Percentiles rank a stretch among this genome's conserved stretches.
Evolutionary conservation across 2,888 invertebrate genomes (phyloP).

Genomic region (Caenorhabditis sulstoni): DNA sequence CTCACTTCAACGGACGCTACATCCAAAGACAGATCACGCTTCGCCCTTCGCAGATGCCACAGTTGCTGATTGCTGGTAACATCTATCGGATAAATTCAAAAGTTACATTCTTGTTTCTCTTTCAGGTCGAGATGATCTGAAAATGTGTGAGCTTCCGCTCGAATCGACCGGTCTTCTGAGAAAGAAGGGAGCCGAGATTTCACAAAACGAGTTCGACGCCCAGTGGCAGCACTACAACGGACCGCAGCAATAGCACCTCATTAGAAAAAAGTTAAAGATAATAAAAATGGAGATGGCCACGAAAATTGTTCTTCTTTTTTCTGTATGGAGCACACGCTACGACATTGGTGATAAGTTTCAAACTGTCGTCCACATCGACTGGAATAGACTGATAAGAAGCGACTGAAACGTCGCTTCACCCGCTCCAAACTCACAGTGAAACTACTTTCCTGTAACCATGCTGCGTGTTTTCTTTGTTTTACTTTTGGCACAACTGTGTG

Average conservation of each 20-base stretch:
- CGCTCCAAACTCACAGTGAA: neutral
- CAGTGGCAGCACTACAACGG: slow-evolving; percentile 90
- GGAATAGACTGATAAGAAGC: slow-evolving; percentile 7
- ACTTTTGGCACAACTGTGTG: neutral
- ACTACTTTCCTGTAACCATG: neutral
- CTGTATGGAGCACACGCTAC: no score
- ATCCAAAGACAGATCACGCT: slow-evolving; percentile 98
- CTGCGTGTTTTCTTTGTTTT: neutral
- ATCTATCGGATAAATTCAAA: no score
- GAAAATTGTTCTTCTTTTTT: neutral
- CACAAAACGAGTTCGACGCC: slow-evolving; percentile 93
- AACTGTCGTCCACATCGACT: neutral
- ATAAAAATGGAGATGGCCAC: no score
- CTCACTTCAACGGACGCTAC: slow-evolving; percentile 98
- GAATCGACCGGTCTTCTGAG: slow-evolving; percentile 94
- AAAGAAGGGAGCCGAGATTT: slow-evolving; percentile 90
- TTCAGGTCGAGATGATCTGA: slow-evolving; percentile 95
- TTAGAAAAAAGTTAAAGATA: no score
- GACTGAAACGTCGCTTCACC: neutral
- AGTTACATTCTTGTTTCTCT: no score
- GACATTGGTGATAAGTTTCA: neutral
- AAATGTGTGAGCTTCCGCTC: slow-evolving; percentile 97
- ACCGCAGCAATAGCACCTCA: slow-evolving; percentile 17
- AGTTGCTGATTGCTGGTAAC: slow-evolving; percentile 90
- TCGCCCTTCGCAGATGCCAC: slow-evolving; percentile 92